Base-by-base conservation (phyloP, 2,797 vertebrate species). In the Menidia menidia region DNA sequence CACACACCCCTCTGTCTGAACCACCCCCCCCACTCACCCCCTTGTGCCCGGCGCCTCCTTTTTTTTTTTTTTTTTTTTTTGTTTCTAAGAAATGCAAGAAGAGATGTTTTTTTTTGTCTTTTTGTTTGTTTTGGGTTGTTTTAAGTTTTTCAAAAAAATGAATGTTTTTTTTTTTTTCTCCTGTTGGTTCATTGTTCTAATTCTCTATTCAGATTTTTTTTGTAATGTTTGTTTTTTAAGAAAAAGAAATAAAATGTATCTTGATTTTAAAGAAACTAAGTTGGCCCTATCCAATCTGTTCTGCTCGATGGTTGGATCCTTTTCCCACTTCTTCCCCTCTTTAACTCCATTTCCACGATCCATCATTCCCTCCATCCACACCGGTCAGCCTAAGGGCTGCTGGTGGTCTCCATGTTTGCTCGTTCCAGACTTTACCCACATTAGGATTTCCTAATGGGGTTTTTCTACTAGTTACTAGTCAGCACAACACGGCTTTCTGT, bases 161-260 rank as follows among this genome's bases (percentile, higher is more conserved):
- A 90, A 90, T 89, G 90, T 92, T 85, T 87, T 86, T 87, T 84
- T 80, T 90, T 81, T 88, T 85, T 87, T 82, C 80, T 89, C 79
- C 78, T 83, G 86, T 87, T 87, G 79, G 84, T 90, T 89, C 75
- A 90, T 89, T 91, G 87, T 89, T 92, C 83, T 91, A 93, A 92
- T 93, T 93, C 87, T 91, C 88, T 93, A 90, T 93, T 93, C 88
- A 88, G 84, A 92, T 89, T 93, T 94, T 92, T 94, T 94, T 93
- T 94, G 92, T 95, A 93, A 93, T 93, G 93, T 94, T 94, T 94
- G 89, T 94, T 95, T 94, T 94, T 95, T 94, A 94, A 92, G 90
- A 93, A 94, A 94, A 91, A 75, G 91, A 94, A 93, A 92, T 94
- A 95, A 95, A 95, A 94, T 94, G 92, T 95, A 94, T 94, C 92